Evolutionary conservation across 2,797 vertebrate genomes (phyloP), one percentile per base, ranked within the genome.

Genomic region (Champsocephalus esox): DNA sequence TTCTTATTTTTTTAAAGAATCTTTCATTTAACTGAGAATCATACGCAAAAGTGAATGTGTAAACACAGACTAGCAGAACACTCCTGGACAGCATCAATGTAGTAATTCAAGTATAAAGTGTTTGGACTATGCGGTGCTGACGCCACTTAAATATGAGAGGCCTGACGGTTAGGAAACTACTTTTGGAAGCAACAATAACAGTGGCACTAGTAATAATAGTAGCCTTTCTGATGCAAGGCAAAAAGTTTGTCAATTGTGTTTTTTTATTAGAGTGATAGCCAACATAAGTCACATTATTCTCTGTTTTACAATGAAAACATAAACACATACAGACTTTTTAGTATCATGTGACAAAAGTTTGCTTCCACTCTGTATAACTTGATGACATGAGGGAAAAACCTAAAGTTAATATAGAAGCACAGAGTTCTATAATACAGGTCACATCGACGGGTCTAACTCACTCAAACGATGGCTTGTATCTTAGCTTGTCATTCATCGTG

Each of bases 21-120:
- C 16, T 32, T 12, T 63, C 3, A 28, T 43, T 63, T 52, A 48
- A 11, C 12, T 21, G 43, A 24, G 45, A 45, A 51, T 51, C 48
- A 65, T 46, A 57, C 64, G 45, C 28, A 51, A 4, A 11, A 41
- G 10, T 48, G 49, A 50, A 34, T 7, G 41, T 63, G 21, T 71
- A 76, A 70, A 50, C 55, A 16, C 14, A 71, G 74, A 46, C 9
- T 5, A 41, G n/a, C 67, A 43, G 28, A 61, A 54, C 57, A 51
- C 57, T 78, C 17, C 45, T 75, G 56, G 52, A 51, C 11, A 41
- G 16, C 9, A 2, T 70, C 34, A 49, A 3, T 49, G 34, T 0
- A 51, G 16, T 43, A 24, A 17, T 64, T 43, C 17, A 74, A 55
- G 61, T 34, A 14, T 38, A 34, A 58, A 44, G n/a, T 51, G 24